A percentile compares a stretch with the other conserved stretches of the same genome.
Conservation (phyloP, 2,888 invertebrate genomes). For the Plebejus anna region DNA sequence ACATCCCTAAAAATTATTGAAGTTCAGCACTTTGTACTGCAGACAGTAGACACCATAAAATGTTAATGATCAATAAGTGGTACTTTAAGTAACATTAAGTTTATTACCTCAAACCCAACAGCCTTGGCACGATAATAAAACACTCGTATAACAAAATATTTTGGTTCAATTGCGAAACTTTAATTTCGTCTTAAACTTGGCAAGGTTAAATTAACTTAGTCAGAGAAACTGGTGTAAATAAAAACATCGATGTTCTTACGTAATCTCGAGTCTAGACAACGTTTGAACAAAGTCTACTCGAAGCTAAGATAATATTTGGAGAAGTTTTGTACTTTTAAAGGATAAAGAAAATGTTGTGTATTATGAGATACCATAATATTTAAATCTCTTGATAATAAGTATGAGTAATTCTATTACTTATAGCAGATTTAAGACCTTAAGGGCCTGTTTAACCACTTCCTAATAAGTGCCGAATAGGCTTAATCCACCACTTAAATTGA, state of each 20-base stretch:
- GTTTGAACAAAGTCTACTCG: background rate
- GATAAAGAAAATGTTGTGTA: background rate
- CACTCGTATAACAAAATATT: background rate
- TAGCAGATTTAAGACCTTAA: background rate
- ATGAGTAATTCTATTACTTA: background rate
- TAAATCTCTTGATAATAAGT: background rate
- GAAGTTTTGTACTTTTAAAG: background rate
- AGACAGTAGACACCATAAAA: background rate
- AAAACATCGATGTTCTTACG: background rate
- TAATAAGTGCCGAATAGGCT: too few species aligned
- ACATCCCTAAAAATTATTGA: background rate
- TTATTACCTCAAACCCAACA: background rate
- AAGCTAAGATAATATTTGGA: background rate
- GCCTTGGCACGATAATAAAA: slow-evolving; percentile 6
- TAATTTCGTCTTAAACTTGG: slow-evolving; percentile 11
- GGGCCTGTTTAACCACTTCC: too few species aligned
- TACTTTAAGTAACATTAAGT: background rate
- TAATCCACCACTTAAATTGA: too few species aligned
- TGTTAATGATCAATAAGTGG: slow-evolving; percentile 2
- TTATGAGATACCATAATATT: background rate
- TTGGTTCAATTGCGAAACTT: background rate
- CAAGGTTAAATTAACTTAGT: slow-evolving; percentile 4
- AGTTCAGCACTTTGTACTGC: background rate
- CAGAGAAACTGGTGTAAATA: background rate
- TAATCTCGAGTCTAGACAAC: background rate